Evolutionary conservation across 1,140 invertebrate species (phyloP).

Genomic region (Oppia nitens): DNA sequence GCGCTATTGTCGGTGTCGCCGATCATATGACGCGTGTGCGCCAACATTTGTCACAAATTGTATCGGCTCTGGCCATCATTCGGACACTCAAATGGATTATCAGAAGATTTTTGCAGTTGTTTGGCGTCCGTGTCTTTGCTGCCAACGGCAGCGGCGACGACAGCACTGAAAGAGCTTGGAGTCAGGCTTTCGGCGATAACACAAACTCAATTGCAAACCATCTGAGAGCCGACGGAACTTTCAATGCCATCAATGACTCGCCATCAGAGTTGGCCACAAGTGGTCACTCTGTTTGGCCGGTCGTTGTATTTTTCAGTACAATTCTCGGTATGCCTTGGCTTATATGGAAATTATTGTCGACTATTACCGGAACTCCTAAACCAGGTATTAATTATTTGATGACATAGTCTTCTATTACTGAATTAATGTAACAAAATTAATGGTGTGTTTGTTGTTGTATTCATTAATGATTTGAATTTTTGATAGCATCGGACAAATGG

Average conservation of each 20-base stretch:
- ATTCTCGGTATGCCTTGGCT: constrained; percentile 77
- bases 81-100: constrained; percentile 59
- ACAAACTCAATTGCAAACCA: background rate
- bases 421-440: background rate
- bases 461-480: background rate
- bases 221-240: background rate
- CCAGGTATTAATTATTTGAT: constrained; percentile 3
- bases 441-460: too few species aligned
- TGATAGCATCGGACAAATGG: constrained; percentile 36
- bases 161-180: constrained; percentile 27
- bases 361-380: background rate
- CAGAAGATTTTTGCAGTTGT: constrained; percentile 45
- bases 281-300: constrained; percentile 35
- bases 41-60: constrained; percentile 59
- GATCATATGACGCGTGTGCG: constrained; percentile 75
- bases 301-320: constrained; percentile 60
- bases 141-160: too few species aligned
- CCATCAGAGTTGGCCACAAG: constrained; percentile 9
- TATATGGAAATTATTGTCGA: constrained; percentile 57
- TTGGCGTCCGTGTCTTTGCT: constrained; percentile 41
- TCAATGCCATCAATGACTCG: background rate
- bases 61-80: constrained; percentile 64
- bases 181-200: constrained; percentile 21
- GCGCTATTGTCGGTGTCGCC: constrained; percentile 81
- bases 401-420: background rate